Evolutionary conservation across 2,113 vertebrate species (phyloP), one percentile per base, ranked within the genome.

Genomic region (Odontophorus gujanensis): DNA sequence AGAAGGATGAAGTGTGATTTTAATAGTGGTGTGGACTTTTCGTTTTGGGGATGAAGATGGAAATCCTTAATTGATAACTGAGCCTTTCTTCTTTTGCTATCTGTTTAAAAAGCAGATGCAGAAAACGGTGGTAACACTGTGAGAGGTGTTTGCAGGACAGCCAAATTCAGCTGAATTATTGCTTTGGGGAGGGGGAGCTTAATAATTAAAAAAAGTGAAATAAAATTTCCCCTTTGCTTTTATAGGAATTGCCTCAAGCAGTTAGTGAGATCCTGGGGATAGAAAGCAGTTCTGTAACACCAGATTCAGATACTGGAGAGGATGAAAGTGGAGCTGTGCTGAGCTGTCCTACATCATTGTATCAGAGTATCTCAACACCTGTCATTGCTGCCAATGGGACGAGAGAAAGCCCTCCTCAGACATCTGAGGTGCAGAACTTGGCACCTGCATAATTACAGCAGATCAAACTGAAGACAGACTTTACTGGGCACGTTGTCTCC

Each of bases 181-280:
- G 36, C 25, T 82, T 53, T 36, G 26, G n/a, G 32, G 11, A 19
- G 28, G 36, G 4, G 9, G 8, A 85, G 25, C 13, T 83, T 12
- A 11, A 16, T 9, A 36, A 62, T 62, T 28, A 53, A 28, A 53
- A 50, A 53, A 50, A 26, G 14, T 51, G 15, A 53, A 53, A 16
- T 53, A 3, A 30, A 28, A 30, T 17, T 53, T 34, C 13, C 5
- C 25, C 17, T 47, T 87, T 67, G 92, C 19, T 36, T 85, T 67
- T 93, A 36, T 93, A 99, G 99, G 99, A 99, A 92, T 96, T 99
- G 85, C 99, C 99, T 87, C 98, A 97, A 92, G 97, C 98, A 48
- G 97, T 99, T 69, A 97, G 97, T 87, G 97, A 98, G 91, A 98
- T 99, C 78, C 94, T 99, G 95, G 98, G 98, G 30, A 97, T 99